Evolutionary conservation across 2,113 vertebrate species (phyloP), one percentile per base, ranked within the genome.

Genomic region (Nannospalax galili): DNA sequence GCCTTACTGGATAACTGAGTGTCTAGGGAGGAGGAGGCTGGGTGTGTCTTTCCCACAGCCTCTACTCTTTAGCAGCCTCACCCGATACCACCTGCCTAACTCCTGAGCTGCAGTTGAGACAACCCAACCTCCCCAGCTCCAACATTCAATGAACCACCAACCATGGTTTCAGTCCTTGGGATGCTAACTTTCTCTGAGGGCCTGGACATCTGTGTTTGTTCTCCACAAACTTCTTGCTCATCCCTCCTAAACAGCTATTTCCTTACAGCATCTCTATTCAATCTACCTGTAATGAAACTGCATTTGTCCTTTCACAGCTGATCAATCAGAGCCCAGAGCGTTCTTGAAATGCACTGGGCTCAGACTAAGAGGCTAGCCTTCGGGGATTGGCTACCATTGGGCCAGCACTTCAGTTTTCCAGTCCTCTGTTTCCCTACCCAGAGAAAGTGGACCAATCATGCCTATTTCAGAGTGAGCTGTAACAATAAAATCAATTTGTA

Each of bases 31-130:
- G 10, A 11, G 48, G 65, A 87, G 15, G 60, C 12, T 28, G 42
- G 7, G 48, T 2, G 20, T 48, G 74, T 77, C 48, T 52, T 70
- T 48, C 9, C 7, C 8, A 7, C 40, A 16, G 28, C 28, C 5
- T 67, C 7, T 22, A 5, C 11, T 14, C 52, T 11, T 78, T 45
- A 20, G 28, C 15, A 10, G 14, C 0, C 0, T 22, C 15, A n/a
- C n/a, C n/a, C n/a, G n/a, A n/a, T n/a, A n/a, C n/a, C n/a, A n/a
- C n/a, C n/a, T n/a, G n/a, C n/a, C n/a, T n/a, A n/a, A n/a, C n/a
- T n/a, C n/a, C n/a, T n/a, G n/a, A n/a, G n/a, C n/a, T n/a, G n/a
- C n/a, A n/a, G n/a, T n/a, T n/a, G n/a, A 64, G 26, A 60, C 45
- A 84, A 52, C 52, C 48, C 1, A 0, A 1, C n/a, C 30, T 20